Evolutionary conservation across 1,140 invertebrate genomes (phyloP).

Genomic region (Hylyphantes graminicola): DNA sequence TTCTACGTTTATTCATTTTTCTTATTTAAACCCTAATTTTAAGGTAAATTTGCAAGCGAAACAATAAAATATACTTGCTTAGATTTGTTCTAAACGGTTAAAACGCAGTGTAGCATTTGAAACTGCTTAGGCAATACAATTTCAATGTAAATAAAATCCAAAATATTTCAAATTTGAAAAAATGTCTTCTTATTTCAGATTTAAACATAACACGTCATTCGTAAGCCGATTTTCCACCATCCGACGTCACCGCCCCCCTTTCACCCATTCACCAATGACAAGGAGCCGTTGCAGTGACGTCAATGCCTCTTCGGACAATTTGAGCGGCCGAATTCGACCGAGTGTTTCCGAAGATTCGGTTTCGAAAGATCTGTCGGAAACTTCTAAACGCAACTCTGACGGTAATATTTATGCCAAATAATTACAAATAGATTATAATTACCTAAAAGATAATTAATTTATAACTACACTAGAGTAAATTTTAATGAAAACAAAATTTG

Average conservation of each 20-base stretch:
- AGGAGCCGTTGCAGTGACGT: conserved; percentile 60
- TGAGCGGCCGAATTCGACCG: conserved; percentile 45
- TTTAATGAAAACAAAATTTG: too few species aligned
- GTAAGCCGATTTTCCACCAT: conserved; percentile 88
- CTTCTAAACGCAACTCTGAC: conserved; percentile 83
- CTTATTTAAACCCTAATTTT: too few species aligned
- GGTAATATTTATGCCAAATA: conserved; percentile 65
- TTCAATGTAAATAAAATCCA: too few species aligned
- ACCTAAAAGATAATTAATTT: too few species aligned
- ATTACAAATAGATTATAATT: too few species aligned
- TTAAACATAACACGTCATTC: conserved; percentile 91
- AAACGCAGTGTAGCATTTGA: too few species aligned
- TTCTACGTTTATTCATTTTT: too few species aligned
- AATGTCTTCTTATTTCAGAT: conserved; percentile 71
- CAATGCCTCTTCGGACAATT: conserved; percentile 51
- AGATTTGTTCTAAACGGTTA: too few species aligned
- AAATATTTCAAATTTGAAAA: neutral
- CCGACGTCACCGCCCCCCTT: conserved; percentile 79
- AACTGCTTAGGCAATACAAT: too few species aligned
- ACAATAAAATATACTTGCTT: too few species aligned
- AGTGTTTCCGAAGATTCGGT: conserved; percentile 76
- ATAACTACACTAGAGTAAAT: too few species aligned
- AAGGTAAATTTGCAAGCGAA: too few species aligned
- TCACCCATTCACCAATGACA: conserved; percentile 64
- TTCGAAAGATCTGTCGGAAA: conserved; percentile 73